Conservation (phyloP, 1,140 invertebrate species). For the Hypothenemus hampei region DNA sequence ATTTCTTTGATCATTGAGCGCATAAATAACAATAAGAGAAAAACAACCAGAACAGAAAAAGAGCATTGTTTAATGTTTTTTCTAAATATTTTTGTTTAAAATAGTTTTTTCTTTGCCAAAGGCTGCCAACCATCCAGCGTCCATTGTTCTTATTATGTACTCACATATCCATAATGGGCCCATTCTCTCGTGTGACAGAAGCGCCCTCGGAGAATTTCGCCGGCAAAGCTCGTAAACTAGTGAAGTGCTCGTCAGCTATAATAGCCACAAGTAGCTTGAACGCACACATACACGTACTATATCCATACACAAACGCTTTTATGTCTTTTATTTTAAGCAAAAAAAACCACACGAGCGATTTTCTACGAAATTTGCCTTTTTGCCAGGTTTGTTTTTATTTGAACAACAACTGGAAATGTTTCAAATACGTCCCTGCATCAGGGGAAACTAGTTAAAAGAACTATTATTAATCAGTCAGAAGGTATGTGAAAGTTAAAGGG, state of each 20-base stretch:
- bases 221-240: conserved; percentile 36
- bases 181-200: conserved; percentile 28
- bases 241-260: conserved; percentile 41
- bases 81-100: conserved; percentile 28
- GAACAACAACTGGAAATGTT: no score
- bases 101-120: conserved; percentile 18
- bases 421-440: no score
- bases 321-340: conserved; percentile 41
- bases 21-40: no score
- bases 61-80: neutral
- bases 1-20: no score
- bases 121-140: no score
- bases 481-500: no score
- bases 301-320: conserved; percentile 38
- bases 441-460: no score
- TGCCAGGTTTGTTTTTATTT: no score
- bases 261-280: conserved; percentile 42
- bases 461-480: no score
- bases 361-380: conserved; percentile 44
- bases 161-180: conserved; percentile 33
- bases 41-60: no score
- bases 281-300: no score
- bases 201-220: conserved; percentile 31
- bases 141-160: conserved; percentile 30
- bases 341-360: conserved; percentile 41